Evolutionary conservation across 2,797 vertebrate genomes (phyloP).

Genomic region (Molossus alvarezi): DNA sequence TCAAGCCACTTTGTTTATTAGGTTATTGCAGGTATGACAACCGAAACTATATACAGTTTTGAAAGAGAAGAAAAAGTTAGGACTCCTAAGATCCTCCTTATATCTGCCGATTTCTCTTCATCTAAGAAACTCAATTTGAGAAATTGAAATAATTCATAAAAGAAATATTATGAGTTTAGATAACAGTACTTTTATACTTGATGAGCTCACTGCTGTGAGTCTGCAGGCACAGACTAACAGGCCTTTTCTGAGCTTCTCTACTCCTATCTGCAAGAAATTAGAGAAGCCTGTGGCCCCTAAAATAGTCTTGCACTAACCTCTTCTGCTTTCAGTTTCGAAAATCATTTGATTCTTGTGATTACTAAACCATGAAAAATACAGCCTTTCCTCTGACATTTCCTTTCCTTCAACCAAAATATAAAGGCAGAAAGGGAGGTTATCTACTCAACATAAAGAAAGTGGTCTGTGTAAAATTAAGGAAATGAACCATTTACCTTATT

Average conservation of each 20-base stretch:
- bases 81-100: neutral
- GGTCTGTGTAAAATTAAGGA: constrained; percentile 16
- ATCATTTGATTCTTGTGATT: constrained; percentile 26
- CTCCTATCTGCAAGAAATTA: neutral
- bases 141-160: neutral
- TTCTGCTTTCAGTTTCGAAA: constrained; percentile 65
- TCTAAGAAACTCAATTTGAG: neutral
- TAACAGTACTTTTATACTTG: neutral
- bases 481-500: neutral
- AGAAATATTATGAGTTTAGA: constrained; percentile 24
- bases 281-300: neutral
- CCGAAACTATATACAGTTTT: neutral
- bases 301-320: constrained; percentile 34
- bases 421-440: neutral
- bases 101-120: constrained; percentile 14
- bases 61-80: constrained; percentile 56
- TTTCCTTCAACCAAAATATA: constrained; percentile 62
- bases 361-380: neutral
- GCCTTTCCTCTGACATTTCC: constrained; percentile 39
- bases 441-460: neutral
- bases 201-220: neutral
- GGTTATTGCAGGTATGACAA: neutral
- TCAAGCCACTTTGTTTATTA: neutral
- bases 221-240: neutral
- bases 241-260: constrained; percentile 2